Evolutionary conservation across 2,888 invertebrate species (phyloP), one percentile per base, ranked within the genome.

Genomic region (Zonitis immaculata): DNA sequence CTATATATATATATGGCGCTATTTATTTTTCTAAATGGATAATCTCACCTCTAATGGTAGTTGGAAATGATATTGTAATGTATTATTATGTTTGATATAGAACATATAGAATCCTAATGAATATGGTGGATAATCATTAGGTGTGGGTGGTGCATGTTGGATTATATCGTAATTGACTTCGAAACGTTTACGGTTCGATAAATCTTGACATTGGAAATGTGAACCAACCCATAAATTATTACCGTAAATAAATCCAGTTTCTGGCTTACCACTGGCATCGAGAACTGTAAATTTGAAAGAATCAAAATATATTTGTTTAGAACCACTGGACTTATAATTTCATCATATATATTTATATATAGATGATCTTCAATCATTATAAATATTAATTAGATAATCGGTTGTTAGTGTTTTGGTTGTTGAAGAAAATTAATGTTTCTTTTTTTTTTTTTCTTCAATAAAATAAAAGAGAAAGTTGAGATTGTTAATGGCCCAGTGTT

Each of bases 211-310:
- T 12, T 80, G 79, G 32, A 72, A 72, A 35, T 73, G 74, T 18
- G 78, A 78, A 9, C 84, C 84, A 28, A 82, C 60, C 84, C 84
- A 84, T 47, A 78, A 79, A 68, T 82, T 84, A 56, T 83, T 80
- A 1, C 83, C 83, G 59, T 79, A 80, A 1, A 81, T 65, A 63
- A 83, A 83, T 2, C 82, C 82, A 0, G 80, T 64, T 1, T 73
- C 75, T 3, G 81, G 79, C 11, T 69, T 69, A 9, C 83, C 84
- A 48, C 82, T 83, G 3, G 82, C 76, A 66, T 84, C 84, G 39
- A 83, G 65, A 61, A 80, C 84, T 74, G 54, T 47, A 68, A 68
- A 44, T 6, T 1, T 6, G 51, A 53, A 54, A 48, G 18, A 26
- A 47, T 39, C 12, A 46, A n/a, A 22, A 22, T 22, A 22, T 22